Evolutionary conservation across 2,113 vertebrate genomes (phyloP).

Genomic region (Isichthys henryi): DNA sequence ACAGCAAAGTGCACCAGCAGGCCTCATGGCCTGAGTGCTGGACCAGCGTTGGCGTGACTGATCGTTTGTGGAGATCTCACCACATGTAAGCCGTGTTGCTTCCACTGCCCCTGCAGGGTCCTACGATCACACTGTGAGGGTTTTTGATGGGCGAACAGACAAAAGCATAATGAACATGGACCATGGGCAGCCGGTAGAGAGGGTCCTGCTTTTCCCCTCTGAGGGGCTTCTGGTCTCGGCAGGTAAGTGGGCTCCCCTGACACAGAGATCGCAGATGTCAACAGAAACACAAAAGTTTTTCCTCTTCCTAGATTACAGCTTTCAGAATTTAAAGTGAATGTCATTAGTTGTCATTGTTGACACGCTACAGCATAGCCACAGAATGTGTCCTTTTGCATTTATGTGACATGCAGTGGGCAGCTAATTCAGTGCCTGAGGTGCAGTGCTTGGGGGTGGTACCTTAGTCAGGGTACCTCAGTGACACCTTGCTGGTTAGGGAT

Average conservation of each 20-base stretch:
- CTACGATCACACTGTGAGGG: constrained; percentile 88
- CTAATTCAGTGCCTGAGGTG: too few species aligned
- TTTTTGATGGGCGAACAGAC: constrained; percentile 80
- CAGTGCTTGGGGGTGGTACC: too few species aligned
- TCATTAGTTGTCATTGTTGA: too few species aligned
- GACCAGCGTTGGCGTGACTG: too few species aligned
- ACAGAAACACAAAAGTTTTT: not conserved
- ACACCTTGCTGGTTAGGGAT: too few species aligned
- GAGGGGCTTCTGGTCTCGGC: constrained; percentile 89
- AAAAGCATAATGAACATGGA: constrained; percentile 81
- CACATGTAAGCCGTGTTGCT: not conserved
- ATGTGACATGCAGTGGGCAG: too few species aligned
- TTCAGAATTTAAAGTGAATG: not conserved
- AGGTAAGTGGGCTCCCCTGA: constrained; percentile 57
- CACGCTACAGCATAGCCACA: too few species aligned
- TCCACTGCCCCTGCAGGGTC: constrained; percentile 62
- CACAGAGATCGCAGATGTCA: not conserved
- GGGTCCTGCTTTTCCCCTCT: constrained; percentile 87
- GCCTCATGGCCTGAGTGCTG: not conserved
- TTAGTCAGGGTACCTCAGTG: too few species aligned
- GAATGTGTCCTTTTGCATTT: too few species aligned
- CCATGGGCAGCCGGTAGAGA: constrained; percentile 91
- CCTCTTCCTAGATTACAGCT: not conserved
- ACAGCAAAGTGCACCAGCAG: not conserved
- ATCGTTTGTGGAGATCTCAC: not conserved